These are phyloP conservation scores for Naja naja DNA, from an alignment of 2,113 vertebrate genomes.

Conservation along the genomic window DNA sequence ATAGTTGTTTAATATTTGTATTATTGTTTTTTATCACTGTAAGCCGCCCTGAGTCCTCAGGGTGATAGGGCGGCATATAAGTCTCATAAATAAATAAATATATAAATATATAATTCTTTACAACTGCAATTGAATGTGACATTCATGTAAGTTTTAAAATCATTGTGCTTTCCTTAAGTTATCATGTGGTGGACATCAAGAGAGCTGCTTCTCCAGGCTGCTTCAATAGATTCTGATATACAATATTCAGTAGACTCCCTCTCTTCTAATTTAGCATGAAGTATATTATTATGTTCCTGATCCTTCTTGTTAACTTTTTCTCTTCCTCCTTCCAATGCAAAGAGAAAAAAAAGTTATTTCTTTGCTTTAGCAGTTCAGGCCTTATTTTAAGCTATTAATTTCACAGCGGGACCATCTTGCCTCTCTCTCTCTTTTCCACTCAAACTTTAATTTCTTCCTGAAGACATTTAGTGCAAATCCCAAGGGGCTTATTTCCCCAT, in stretches of 20 bases:
- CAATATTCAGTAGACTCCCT: slow-evolving; percentile 36
- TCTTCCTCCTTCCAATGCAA: not conserved
- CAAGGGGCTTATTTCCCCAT: slow-evolving; percentile 7
- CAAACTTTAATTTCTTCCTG: slow-evolving; percentile 53
- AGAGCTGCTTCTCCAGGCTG: slow-evolving; percentile 14
- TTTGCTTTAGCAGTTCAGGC: not conserved
- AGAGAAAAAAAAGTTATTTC: slow-evolving; percentile 24
- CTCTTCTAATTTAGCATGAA: slow-evolving; percentile 39
- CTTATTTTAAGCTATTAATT: slow-evolving; percentile 40
- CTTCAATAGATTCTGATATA: slow-evolving; percentile 25
- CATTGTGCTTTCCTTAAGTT: slow-evolving; percentile 17
- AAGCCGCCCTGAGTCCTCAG: no score
- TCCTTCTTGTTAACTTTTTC: slow-evolving; percentile 10
- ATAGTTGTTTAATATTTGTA: no score
- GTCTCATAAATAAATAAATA: no score
- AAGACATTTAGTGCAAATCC: slow-evolving; percentile 40
- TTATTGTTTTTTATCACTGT: no score
- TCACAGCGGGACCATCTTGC: slow-evolving; percentile 6
- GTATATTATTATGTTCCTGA: slow-evolving; percentile 30
- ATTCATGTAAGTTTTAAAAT: not conserved
- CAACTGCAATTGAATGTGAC: not conserved
- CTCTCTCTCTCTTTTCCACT: slow-evolving; percentile 24
- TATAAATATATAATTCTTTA: not conserved
- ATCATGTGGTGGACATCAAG: slow-evolving; percentile 29
- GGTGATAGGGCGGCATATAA: no score